Percentiles rank a stretch among this genome's conserved stretches.
Evolutionary conservation across 2,113 vertebrate genomes (phyloP).

Genomic region (Setophaga petechia): DNA sequence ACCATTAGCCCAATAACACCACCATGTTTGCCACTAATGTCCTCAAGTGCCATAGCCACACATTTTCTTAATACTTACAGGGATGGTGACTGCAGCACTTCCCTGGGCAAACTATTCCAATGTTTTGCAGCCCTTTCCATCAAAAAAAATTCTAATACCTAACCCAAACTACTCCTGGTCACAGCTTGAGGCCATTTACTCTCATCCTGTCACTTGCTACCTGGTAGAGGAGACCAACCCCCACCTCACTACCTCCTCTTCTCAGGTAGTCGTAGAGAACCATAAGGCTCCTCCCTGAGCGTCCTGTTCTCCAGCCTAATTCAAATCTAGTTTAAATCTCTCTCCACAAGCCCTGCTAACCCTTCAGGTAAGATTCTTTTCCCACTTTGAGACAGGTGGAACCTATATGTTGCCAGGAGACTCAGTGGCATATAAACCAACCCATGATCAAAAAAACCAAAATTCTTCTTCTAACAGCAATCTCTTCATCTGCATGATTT

Average conservation of each 20-base stretch:
- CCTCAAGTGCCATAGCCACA: not conserved
- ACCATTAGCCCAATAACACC: not conserved
- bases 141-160: not conserved
- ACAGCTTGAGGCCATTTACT: not conserved
- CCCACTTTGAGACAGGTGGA: not conserved
- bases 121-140: not conserved
- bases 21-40: not conserved
- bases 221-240: not conserved
- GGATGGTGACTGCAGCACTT: not conserved
- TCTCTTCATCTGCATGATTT: not conserved
- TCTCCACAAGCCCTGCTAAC: not conserved
- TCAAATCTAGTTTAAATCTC: not conserved
- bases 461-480: not conserved
- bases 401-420: not conserved
- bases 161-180: not conserved
- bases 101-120: not conserved
- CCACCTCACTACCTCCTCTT: not conserved
- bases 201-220: not conserved
- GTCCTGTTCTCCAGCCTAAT: not conserved
- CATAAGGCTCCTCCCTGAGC: not conserved
- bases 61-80: not conserved
- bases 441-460: not conserved
- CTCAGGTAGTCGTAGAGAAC: not conserved
- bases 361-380: not conserved
- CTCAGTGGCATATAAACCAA: not conserved